Conservation (phyloP, 2,113 vertebrate genomes). For the Xerus inauris region DNA sequence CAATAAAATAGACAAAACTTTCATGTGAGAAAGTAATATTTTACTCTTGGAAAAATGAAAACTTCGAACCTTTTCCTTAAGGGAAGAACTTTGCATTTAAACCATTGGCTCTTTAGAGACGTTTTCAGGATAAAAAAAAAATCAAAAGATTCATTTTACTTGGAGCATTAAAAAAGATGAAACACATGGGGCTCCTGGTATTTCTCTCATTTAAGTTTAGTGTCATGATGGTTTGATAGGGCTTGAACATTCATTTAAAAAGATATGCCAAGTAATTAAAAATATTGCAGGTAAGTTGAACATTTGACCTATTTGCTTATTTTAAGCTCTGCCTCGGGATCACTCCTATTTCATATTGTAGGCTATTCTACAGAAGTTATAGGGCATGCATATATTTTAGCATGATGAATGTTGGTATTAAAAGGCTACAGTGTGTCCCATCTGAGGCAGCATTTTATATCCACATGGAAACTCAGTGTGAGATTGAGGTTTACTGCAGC, state of each 20-base stretch:
- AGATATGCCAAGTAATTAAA: slow-evolving; percentile 72
- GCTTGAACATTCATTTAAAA: slow-evolving; percentile 67
- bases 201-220: slow-evolving; percentile 65
- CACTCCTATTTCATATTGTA: slow-evolving; percentile 53
- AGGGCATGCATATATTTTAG: slow-evolving; percentile 65
- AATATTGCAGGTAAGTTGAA: slow-evolving; percentile 65
- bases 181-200: slow-evolving; percentile 52
- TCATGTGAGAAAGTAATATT: slow-evolving; percentile 80
- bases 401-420: slow-evolving; percentile 58
- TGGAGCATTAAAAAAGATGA: slow-evolving; percentile 67
- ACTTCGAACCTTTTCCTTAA: slow-evolving; percentile 79
- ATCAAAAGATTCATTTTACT: slow-evolving; percentile 75
- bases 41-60: slow-evolving; percentile 84
- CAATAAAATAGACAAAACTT: slow-evolving; percentile 79
- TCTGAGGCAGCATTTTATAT: slow-evolving; percentile 59
- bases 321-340: slow-evolving; percentile 67
- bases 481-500: slow-evolving; percentile 43
- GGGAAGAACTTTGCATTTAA: slow-evolving; percentile 82
- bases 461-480: slow-evolving; percentile 20
- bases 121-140: slow-evolving; percentile 76
- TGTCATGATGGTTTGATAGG: slow-evolving; percentile 63
- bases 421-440: slow-evolving; percentile 4
- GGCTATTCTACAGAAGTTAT: slow-evolving; percentile 53
- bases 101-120: slow-evolving; percentile 74
- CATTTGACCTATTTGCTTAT: slow-evolving; percentile 72